Conservation (phyloP, 2,113 vertebrate genomes). For the Phoxinus phoxinus region DNA sequence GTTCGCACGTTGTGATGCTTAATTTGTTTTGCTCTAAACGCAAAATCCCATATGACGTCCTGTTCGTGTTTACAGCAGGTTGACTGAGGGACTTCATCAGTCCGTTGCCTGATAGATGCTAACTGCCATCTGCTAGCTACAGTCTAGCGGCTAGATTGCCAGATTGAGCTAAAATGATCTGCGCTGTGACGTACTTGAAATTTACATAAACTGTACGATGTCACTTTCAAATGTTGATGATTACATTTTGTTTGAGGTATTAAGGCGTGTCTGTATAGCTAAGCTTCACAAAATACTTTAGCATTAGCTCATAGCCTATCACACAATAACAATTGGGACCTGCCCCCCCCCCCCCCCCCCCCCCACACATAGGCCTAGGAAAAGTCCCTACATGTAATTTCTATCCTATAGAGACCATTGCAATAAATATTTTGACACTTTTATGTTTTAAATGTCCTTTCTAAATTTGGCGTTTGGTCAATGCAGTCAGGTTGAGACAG, state of each 20-base stretch:
- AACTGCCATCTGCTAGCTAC: slow-evolving; percentile 51
- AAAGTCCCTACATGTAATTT: background rate
- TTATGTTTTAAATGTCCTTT: background rate
- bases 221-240: slow-evolving; percentile 31
- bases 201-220: slow-evolving; percentile 8
- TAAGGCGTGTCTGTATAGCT: background rate
- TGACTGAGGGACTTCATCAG: slow-evolving; percentile 56
- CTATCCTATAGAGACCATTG: background rate
- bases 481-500: too few relatives aligned
- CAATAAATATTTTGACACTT: background rate
- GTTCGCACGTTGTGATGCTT: slow-evolving; percentile 27
- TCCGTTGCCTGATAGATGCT: slow-evolving; percentile 45
- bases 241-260: background rate
- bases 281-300: background rate
- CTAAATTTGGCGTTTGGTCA: too few relatives aligned
- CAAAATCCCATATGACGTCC: slow-evolving; percentile 47
- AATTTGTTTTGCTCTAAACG: slow-evolving; percentile 51
- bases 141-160: slow-evolving; percentile 50
- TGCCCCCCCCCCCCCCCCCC: too few relatives aligned
- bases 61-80: slow-evolving; percentile 55
- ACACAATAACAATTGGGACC: background rate
- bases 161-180: slow-evolving; percentile 43
- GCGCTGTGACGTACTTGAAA: slow-evolving; percentile 21
- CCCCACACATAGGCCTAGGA: too few relatives aligned
- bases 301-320: background rate